Evolutionary conservation across 2,888 invertebrate genomes (phyloP).

Genomic region (Eupithecia exiguata): DNA sequence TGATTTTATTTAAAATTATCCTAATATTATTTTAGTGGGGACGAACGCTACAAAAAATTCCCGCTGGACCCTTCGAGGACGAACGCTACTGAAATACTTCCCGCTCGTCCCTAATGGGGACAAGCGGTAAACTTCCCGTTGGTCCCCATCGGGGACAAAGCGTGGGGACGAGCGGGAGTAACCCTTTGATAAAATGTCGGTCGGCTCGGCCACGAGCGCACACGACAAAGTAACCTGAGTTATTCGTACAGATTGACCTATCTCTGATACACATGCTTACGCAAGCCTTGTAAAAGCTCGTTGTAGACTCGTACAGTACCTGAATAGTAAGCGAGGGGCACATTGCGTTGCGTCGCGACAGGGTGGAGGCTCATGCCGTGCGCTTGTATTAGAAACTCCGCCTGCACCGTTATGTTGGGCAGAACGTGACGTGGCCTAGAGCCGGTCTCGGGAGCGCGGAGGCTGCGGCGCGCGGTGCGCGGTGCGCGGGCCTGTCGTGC

Average conservation of each 20-base stretch:
- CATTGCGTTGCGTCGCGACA: not conserved
- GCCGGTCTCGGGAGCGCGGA: not conserved
- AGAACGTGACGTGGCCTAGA: not conserved
- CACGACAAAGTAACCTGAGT: not conserved
- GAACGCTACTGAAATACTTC: no score
- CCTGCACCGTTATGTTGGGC: not conserved
- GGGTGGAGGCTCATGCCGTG: not conserved
- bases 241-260: not conserved
- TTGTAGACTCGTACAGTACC: no score
- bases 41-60: no score
- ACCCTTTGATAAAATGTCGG: not conserved
- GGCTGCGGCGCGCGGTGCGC: not conserved
- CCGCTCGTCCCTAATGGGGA: no score
- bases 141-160: no score
- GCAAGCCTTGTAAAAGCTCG: not conserved
- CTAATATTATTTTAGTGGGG: no score
- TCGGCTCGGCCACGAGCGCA: not conserved
- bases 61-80: no score
- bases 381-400: not conserved
- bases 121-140: no score
- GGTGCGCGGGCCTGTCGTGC: not conserved
- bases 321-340: not conserved
- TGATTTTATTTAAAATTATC: no score
- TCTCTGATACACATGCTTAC: no score
- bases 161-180: no score